Conservation (phyloP, 2,113 vertebrate genomes). For the Elgaria multicarinata region DNA sequence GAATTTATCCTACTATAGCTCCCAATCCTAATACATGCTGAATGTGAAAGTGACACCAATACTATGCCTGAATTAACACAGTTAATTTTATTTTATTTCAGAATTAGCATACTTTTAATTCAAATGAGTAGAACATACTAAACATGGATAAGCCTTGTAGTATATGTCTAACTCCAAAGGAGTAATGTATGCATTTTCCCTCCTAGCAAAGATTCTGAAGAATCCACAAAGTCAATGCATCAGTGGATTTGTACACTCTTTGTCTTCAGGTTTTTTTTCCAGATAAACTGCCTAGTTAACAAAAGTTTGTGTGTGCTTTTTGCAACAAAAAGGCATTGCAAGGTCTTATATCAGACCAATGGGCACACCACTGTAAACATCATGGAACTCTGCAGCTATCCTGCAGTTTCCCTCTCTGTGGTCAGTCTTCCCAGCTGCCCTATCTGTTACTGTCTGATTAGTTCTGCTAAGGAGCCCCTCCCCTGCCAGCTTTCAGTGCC, state of each 20-base stretch:
- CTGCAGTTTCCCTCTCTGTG: slow-evolving; percentile 88
- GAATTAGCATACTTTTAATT: background rate
- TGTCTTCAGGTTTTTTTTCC: background rate
- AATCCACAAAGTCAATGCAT: background rate
- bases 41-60: slow-evolving; percentile 29
- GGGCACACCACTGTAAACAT: slow-evolving; percentile 98
- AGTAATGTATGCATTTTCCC: accelerated
- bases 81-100: background rate
- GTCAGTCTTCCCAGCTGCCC: slow-evolving; percentile 99
- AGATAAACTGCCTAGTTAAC: background rate
- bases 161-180: background rate
- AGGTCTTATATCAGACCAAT: slow-evolving; percentile 89
- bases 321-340: slow-evolving; percentile 84
- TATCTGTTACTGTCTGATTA: slow-evolving; percentile 99
- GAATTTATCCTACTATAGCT: slow-evolving; percentile 21
- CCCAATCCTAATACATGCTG: slow-evolving; percentile 35
- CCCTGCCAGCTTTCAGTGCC: slow-evolving; percentile 96
- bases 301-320: slow-evolving; percentile 44
- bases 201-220: background rate
- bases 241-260: background rate
- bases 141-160: accelerated
- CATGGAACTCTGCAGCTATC: slow-evolving; percentile 82
- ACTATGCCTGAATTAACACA: background rate
- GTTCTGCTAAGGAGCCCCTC: slow-evolving; percentile 99
- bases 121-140: accelerated